A percentile compares a stretch with the other conserved stretches of the same genome.
Conservation (phyloP, 2,888 invertebrate genomes). For the Melieria crassipennis region DNA sequence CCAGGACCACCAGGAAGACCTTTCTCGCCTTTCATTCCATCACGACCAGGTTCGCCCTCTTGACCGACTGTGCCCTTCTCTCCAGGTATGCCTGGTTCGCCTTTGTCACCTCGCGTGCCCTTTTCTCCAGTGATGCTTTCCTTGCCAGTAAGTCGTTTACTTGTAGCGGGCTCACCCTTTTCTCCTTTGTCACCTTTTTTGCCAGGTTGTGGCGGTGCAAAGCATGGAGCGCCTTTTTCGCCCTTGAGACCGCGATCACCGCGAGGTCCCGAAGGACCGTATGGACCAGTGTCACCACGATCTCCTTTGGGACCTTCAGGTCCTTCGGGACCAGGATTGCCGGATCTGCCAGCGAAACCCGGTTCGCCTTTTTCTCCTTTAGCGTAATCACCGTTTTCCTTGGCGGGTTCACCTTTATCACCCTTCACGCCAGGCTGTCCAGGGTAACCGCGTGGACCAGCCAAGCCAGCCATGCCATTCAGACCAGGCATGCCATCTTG, state of each 20-base stretch:
- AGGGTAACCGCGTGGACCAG: slow-evolving; percentile 80
- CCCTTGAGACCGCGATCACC: slow-evolving; percentile 78
- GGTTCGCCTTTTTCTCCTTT: slow-evolving; percentile 89
- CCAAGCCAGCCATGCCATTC: slow-evolving; percentile 75
- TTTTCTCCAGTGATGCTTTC: slow-evolving; percentile 64
- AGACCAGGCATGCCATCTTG: slow-evolving; percentile 85
- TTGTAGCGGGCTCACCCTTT: slow-evolving; percentile 66
- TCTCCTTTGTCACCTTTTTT: slow-evolving; percentile 72
- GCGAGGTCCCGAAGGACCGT: slow-evolving; percentile 74
- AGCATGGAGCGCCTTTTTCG: slow-evolving; percentile 72
- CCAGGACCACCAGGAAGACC: slow-evolving; percentile 86
- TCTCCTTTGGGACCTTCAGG: slow-evolving; percentile 81
- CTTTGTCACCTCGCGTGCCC: slow-evolving; percentile 71
- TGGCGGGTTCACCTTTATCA: slow-evolving; percentile 82
- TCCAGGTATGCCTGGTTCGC: slow-evolving; percentile 72
- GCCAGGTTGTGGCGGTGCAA: slow-evolving; percentile 67
- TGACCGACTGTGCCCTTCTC: slow-evolving; percentile 76
- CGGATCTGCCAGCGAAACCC: slow-evolving; percentile 62
- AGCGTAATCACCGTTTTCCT: slow-evolving; percentile 67
- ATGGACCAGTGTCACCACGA: slow-evolving; percentile 65
- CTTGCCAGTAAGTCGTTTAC: slow-evolving; percentile 37
- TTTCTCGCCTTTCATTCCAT: slow-evolving; percentile 87
- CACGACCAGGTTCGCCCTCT: slow-evolving; percentile 75
- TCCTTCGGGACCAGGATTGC: slow-evolving; percentile 60
- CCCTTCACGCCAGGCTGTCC: slow-evolving; percentile 68